Conservation (phyloP, 2,797 vertebrate genomes). For the Setipinna tenuifilis region DNA sequence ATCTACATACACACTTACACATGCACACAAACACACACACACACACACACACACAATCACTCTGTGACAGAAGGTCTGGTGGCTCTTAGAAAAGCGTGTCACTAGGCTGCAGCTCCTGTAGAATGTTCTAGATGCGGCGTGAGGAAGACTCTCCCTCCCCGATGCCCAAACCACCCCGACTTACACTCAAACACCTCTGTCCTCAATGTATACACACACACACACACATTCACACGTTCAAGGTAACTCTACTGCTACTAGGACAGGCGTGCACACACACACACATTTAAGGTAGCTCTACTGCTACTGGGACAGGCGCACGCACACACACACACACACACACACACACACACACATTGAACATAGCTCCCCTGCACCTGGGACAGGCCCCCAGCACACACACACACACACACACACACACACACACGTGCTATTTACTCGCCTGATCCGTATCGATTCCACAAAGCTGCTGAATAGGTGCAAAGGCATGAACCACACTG, state of each 20-base stretch:
- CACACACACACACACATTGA: too few relatives aligned
- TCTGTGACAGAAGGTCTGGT: background rate
- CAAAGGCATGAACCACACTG: background rate
- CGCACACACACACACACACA: too few relatives aligned
- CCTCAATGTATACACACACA: too few relatives aligned
- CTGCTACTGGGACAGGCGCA: too few relatives aligned
- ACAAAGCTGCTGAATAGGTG: slow-evolving; percentile 6
- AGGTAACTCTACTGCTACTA: too few relatives aligned
- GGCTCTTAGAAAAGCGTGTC: background rate
- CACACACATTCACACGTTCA: too few relatives aligned
- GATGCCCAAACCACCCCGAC: background rate
- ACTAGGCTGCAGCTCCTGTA: background rate
- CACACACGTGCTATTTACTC: background rate
- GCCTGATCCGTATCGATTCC: background rate
- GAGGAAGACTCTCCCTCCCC: background rate
- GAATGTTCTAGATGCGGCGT: background rate
- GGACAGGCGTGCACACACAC: too few relatives aligned
- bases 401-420: too few relatives aligned
- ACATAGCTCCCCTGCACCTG: background rate
- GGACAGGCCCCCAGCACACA: background rate
- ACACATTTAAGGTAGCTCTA: too few relatives aligned
- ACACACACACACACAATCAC: background rate
- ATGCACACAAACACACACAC: too few relatives aligned
- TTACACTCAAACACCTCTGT: background rate
- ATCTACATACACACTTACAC: background rate